Conservation (phyloP, 2,888 invertebrate species). For the Erannis defoliaria region DNA sequence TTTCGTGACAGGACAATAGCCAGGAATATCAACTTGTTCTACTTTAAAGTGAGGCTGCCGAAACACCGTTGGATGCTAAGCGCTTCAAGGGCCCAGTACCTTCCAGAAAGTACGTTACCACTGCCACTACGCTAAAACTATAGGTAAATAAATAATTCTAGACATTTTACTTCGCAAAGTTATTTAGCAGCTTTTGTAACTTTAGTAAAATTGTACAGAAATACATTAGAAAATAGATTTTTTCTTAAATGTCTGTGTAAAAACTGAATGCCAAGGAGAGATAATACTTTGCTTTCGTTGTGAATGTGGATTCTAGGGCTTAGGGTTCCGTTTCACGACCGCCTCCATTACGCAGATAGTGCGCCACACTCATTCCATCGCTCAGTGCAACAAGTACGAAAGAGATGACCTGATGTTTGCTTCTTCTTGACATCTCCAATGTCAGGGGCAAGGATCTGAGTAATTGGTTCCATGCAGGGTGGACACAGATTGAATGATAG, state of each 20-base stretch:
- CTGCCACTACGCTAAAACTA: too few relatives aligned
- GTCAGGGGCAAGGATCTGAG: constrained; percentile 19
- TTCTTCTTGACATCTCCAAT: constrained; percentile 7
- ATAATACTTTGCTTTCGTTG: not conserved
- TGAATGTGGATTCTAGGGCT: constrained; percentile 10
- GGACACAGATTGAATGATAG: not conserved
- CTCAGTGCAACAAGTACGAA: not conserved
- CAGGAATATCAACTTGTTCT: too few relatives aligned
- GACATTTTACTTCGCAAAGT: too few relatives aligned
- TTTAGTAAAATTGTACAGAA: too few relatives aligned
- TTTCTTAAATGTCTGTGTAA: too few relatives aligned
- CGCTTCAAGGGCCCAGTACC: too few relatives aligned
- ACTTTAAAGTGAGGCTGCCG: too few relatives aligned
- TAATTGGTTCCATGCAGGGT: constrained; percentile 1
- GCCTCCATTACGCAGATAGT: constrained; percentile 6
- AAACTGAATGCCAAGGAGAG: not conserved
- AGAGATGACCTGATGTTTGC: constrained; percentile 12
- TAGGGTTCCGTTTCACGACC: not conserved
- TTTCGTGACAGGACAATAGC: too few relatives aligned
- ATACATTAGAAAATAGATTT: not conserved
- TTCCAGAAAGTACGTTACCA: too few relatives aligned
- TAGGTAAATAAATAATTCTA: too few relatives aligned
- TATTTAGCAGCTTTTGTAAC: too few relatives aligned
- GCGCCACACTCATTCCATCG: not conserved
- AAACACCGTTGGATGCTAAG: too few relatives aligned